Evolutionary conservation across 2,888 invertebrate genomes (phyloP).

Genomic region (Aporophyla lueneburgensis): DNA sequence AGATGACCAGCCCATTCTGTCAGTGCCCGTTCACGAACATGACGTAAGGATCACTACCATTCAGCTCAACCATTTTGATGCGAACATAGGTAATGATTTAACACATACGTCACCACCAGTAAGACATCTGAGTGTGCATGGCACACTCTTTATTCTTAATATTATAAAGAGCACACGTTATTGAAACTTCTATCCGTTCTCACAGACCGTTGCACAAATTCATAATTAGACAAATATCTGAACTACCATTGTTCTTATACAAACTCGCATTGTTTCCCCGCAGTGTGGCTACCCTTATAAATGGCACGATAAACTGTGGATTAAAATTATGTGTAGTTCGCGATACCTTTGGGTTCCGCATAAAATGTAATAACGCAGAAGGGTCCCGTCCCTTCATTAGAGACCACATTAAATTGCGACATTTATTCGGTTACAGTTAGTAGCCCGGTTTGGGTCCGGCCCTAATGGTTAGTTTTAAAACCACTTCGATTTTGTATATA

Average conservation of each 20-base stretch:
- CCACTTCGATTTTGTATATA: constrained; percentile 59
- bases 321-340: constrained; percentile 77
- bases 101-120: no score
- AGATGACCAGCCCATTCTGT: no score
- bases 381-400: constrained; percentile 76
- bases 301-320: constrained; percentile 72
- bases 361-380: constrained; percentile 76
- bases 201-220: constrained; percentile 11
- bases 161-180: not conserved
- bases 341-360: constrained; percentile 69
- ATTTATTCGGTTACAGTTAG: constrained; percentile 73
- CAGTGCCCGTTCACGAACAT: no score
- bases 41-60: no score
- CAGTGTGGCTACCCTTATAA: constrained; percentile 61
- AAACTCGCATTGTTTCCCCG: constrained; percentile 53
- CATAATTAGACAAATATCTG: constrained; percentile 36
- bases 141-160: not conserved
- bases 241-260: constrained; percentile 38
- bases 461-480: constrained; percentile 57
- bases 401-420: constrained; percentile 74
- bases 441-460: constrained; percentile 43
- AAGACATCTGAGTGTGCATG: no score
- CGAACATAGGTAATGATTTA: no score
- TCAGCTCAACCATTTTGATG: no score
- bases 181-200: constrained; percentile 4